These are phyloP conservation scores for Brenthis daphne DNA, from an alignment of 2,888 invertebrate species.

Conservation along the genomic window DNA sequence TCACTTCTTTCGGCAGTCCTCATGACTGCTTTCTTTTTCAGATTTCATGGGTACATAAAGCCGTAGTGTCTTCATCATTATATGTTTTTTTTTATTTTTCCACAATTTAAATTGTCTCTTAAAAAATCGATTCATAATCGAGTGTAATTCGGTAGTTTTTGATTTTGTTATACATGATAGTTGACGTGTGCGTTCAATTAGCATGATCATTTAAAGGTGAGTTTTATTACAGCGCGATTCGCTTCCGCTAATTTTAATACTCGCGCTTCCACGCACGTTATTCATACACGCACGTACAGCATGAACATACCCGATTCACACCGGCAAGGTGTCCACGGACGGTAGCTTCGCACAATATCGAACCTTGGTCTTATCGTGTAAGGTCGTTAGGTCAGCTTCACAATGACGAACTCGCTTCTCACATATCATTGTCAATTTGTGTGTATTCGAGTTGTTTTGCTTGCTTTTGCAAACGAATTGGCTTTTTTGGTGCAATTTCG, in stretches of 20 bases:
- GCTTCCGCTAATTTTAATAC: slow-evolving; percentile 28
- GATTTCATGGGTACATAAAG: neutral
- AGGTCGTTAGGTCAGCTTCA: slow-evolving; percentile 72
- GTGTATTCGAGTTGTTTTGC: slow-evolving; percentile 77
- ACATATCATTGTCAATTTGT: slow-evolving; percentile 69
- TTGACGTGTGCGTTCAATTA: neutral
- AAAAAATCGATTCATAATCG: neutral
- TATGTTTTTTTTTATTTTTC: slow-evolving; percentile 8
- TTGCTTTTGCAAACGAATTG: slow-evolving; percentile 65
- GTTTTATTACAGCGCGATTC: slow-evolving; percentile 21
- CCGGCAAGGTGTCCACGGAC: slow-evolving; percentile 68
- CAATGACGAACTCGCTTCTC: slow-evolving; percentile 76
- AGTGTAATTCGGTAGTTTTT: neutral
- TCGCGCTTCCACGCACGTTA: slow-evolving; percentile 51
- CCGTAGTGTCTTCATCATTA: slow-evolving; percentile 8
- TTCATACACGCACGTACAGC: slow-evolving; percentile 59
- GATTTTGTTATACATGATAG: slow-evolving; percentile 4
- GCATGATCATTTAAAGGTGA: slow-evolving; percentile 34
- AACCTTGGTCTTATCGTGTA: slow-evolving; percentile 54
- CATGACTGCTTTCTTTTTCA: neutral
- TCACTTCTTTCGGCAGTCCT: no score
- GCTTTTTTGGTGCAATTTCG: slow-evolving; percentile 39
- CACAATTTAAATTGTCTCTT: neutral
- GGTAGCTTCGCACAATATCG: slow-evolving; percentile 62
- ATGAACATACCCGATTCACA: slow-evolving; percentile 78